phyloP scores from a whole-genome alignment of 2,888 invertebrate genomes.

The Elysia crispata region DNA sequence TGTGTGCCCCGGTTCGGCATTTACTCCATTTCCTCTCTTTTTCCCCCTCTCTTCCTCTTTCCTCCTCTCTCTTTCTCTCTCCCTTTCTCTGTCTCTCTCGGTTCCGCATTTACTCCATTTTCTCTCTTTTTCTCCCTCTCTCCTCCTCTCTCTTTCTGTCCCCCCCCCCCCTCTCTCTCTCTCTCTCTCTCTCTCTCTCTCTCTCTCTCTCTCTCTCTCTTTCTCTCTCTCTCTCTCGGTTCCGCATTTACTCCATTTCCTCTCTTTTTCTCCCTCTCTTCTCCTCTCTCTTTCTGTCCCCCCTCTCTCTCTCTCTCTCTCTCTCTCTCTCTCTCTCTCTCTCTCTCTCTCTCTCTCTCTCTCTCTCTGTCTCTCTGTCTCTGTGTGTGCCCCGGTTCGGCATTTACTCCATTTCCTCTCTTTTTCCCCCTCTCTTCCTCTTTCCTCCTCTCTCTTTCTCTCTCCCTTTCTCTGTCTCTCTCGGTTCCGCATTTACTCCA shows the following conservation, averaged over 20 bases:
- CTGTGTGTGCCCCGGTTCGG: too few species aligned
- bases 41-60: not conserved
- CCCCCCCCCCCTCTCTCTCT: constrained; percentile 11
- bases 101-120: too few species aligned
- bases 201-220: constrained; percentile 36
- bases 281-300: constrained; percentile 12
- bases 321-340: constrained; percentile 36
- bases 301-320: constrained; percentile 32
- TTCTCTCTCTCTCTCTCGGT: constrained; percentile 24
- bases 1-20: not conserved
- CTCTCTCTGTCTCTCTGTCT: constrained; percentile 28
- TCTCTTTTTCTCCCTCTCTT: constrained; percentile 14
- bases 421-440: not conserved
- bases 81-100: constrained; percentile 20
- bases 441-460: constrained; percentile 27
- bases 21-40: constrained; percentile 17
- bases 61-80: too few species aligned
- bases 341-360: constrained; percentile 26
- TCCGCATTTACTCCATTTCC: not conserved
- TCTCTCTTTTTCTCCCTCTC: constrained; percentile 12
- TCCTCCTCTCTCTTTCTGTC: too few species aligned
- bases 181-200: constrained; percentile 33
- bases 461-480: constrained; percentile 32
- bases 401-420: not conserved
- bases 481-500: too few species aligned